Base-by-base conservation (phyloP, 2,888 invertebrate genomes). In the Xanthia togata region DNA sequence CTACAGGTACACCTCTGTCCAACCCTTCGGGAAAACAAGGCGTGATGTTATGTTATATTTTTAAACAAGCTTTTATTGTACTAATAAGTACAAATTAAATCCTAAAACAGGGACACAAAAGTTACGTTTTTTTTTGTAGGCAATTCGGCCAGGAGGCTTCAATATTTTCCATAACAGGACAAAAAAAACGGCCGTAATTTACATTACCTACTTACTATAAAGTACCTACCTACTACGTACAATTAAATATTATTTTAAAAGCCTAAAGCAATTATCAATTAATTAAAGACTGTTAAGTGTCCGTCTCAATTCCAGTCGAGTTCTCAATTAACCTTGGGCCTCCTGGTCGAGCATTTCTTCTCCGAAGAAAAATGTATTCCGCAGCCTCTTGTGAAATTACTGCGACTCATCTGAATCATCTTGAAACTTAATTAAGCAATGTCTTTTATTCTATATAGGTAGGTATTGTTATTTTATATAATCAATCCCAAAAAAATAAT, bases 321-420 rank as follows among this genome's bases (percentile, higher is more conserved):
- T 59, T 60, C 26, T 53, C 35, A 64, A 64, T 75, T 38, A 35
- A 31, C 23, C 47, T 38, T 5, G 11, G 2, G 23, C 44, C 38
- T 41, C 35, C 26, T 57, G 17, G 80, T 14, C 20, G 35, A 68
- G n/a, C 31, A 53, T 53, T 81, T 57, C n/a, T 64, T 74, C 23
- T 20, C n/a, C 14, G 17, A 57, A 44, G 53, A 75, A 69, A 69
- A 53, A 38, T 50, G 59, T 53, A 64, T 82, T 59, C 44, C n/a
- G 14, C 26, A 64, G 35, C 31, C 50, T 59, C 38, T 69, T 20
- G 31, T 69, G 67, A 81, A 63, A 74, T 63, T 35, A 68, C 35
- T 53, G 12, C 23, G 76, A 79, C 81, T 75, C 68, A 57, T 63
- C 63, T 17, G 17, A 44, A 64, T 65, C 44, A 53, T 80, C 75